Percentiles rank a stretch among this genome's conserved stretches.
Conservation (phyloP, 2,113 vertebrate genomes). For the Rhinoptilus africanus region DNA sequence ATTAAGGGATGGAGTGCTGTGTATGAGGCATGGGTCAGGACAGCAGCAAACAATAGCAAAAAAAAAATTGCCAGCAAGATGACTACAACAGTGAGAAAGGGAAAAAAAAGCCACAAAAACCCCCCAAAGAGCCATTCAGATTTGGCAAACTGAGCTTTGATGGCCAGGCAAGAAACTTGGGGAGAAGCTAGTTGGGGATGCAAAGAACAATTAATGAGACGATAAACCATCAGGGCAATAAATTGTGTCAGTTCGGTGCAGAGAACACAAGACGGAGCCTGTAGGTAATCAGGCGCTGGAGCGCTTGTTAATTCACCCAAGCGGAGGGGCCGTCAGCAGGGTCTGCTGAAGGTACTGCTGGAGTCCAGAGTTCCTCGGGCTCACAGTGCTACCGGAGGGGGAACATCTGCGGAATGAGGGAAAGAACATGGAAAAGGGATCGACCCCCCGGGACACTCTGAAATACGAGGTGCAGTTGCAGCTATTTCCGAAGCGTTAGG, state of each 20-base stretch:
- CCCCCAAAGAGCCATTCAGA: background rate
- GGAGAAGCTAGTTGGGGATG: background rate
- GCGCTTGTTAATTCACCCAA: background rate
- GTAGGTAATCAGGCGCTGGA: background rate
- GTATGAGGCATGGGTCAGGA: background rate
- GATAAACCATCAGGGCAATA: background rate
- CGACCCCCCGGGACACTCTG: background rate
- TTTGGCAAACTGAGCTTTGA: background rate
- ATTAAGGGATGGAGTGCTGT: background rate
- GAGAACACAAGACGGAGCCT: background rate
- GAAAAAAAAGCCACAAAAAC: background rate
- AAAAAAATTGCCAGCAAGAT: background rate
- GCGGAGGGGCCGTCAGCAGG: background rate
- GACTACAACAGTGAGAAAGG: background rate
- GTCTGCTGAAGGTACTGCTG: background rate
- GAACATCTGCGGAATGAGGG: background rate
- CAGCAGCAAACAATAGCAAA: background rate
- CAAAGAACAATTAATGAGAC: background rate
- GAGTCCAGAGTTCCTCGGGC: fast-evolving
- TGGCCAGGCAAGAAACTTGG: background rate
- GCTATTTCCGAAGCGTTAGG: background rate
- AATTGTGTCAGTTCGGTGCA: background rate
- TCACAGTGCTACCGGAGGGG: background rate
- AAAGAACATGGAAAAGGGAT: background rate
- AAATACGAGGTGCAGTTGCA: background rate